Base-by-base conservation (phyloP, 1,140 invertebrate genomes). In the Heliconius congener region DNA sequence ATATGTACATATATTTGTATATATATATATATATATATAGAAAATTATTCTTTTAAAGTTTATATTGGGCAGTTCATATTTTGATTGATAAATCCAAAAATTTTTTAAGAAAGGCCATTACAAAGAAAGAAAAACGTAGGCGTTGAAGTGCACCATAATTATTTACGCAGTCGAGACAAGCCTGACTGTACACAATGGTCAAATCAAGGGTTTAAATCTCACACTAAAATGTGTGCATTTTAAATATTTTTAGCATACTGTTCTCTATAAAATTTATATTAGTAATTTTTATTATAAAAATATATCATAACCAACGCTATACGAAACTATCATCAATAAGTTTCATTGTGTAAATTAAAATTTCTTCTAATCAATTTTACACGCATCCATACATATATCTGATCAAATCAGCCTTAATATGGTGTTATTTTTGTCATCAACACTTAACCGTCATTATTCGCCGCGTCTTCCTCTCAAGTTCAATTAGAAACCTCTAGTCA, bases 371-470 rank as follows among this genome's bases (percentile, higher is more conserved):
- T 27, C 60, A 66, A 66, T 66, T 66, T 66, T 27, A 30, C 60
- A 66, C 60, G 50, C 13, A 57, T 1, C 57, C 37, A 74, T 74
- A 5, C 19, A 13, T 9, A 23, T 30, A 9, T 74, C 34, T 71
- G 30, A 72, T 72, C 5, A 72, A 72, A 9, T 39, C 30, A 72
- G 71, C 18, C 39, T 72, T 39, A 42, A 72, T 9, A 42, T 39
- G 18, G 39, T 55, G 34, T 78, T 82, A 84, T 78, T 86, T 85
- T 84, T 86, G 83, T 88, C 84, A 81, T 81, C 82, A 74, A 81
- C 76, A n/a, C 55, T 66, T 83, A 86, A 88, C 83, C 80, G 79
- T 37, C 39, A 8, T 42, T 39, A 42, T 70, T 52, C 55, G n/a
- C 46, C 34, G 52, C 19, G 46, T 77, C 57, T 71, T 37, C n/a